Base-by-base conservation (phyloP, 2,113 vertebrate genomes). In the Rhinichthys klamathensis region DNA sequence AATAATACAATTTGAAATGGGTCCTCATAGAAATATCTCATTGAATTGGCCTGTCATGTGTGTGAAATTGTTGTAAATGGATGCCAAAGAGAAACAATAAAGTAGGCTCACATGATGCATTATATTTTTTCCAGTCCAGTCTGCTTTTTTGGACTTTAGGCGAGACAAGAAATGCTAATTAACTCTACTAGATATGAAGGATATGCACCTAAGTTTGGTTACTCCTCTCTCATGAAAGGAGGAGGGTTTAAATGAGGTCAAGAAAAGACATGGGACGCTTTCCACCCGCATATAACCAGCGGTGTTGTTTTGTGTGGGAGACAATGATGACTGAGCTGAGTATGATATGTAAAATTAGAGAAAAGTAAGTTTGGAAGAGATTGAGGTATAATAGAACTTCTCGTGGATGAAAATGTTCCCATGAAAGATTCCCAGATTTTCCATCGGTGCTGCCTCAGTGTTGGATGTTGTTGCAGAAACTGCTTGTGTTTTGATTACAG, bases 1-100 rank as follows among this genome's bases (percentile, higher is more conserved):
- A 69, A 85, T 79, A 87, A 86, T 87, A 70, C 88, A 80, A 88
- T 88, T 90, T 85, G 49, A 90, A 86, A 90, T 63, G 51, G 85
- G 78, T 82, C 89, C 87, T 85, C 12, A 25, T 80, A 81, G 87
- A 87, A 88, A 87, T 86, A 85, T 89, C 35, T 56, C 79, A 82
- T 82, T 86, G 86, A 87, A 85, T 56, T 84, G 82, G 80, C 65
- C 73, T 88, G 86, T 79, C 89, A 88, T 70, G 35, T 82, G 23
- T 82, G 44, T 84, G 79, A 87, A 76, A 54, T 41, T 44, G 83
- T 58, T 82, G 89, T 80, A 85, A 88, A 90, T 86, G 25, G 76
- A 88, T 84, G 60, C 44, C 23, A 74, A 27, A 9, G 44, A 63
- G 51, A 87, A 83, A 78, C 82, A 81, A 85, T 86, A 46, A 84